Evolutionary conservation across 2,888 invertebrate genomes (phyloP).

Genomic region (Hypena proboscidalis): DNA sequence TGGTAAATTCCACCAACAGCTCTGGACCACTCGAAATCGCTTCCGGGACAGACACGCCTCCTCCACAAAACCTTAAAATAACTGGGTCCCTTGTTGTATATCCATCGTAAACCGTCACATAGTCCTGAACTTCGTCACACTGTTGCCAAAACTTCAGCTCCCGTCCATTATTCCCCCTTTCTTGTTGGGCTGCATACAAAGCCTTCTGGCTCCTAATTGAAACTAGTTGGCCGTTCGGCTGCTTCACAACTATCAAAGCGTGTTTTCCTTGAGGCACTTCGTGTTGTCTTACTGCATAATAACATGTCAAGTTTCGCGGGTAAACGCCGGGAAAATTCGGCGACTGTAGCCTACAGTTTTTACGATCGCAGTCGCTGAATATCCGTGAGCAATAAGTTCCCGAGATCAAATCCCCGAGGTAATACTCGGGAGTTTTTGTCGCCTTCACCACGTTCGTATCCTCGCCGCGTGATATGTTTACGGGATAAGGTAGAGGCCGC

Average conservation of each 20-base stretch:
- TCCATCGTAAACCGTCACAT: constrained; percentile 95
- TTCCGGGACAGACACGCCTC: constrained; percentile 93
- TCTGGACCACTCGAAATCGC: constrained; percentile 95
- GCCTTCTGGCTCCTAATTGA: constrained; percentile 92
- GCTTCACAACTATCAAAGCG: constrained; percentile 93
- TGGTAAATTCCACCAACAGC: constrained; percentile 94
- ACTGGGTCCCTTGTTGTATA: constrained; percentile 95
- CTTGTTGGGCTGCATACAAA: constrained; percentile 85
- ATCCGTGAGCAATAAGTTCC: constrained; percentile 97
- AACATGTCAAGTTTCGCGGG: constrained; percentile 97
- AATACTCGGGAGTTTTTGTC: constrained; percentile 86
- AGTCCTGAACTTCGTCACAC: constrained; percentile 95
- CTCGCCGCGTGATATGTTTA: constrained; percentile 80
- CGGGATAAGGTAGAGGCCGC: constrained; percentile 75
- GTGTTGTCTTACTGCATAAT: constrained; percentile 95
- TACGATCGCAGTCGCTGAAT: constrained; percentile 96
- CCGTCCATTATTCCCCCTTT: constrained; percentile 84
- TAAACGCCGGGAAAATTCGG: constrained; percentile 97
- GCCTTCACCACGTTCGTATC: constrained; percentile 72
- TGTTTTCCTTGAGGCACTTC: constrained; percentile 94
- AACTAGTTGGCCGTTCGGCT: constrained; percentile 93
- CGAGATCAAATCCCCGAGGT: constrained; percentile 94
- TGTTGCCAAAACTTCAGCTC: constrained; percentile 91
- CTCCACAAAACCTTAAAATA: constrained; percentile 95
- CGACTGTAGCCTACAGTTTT: constrained; percentile 95